These are phyloP conservation scores for Dasyprocta punctata DNA, from an alignment of 2,113 vertebrate species.

Conservation along the genomic window DNA sequence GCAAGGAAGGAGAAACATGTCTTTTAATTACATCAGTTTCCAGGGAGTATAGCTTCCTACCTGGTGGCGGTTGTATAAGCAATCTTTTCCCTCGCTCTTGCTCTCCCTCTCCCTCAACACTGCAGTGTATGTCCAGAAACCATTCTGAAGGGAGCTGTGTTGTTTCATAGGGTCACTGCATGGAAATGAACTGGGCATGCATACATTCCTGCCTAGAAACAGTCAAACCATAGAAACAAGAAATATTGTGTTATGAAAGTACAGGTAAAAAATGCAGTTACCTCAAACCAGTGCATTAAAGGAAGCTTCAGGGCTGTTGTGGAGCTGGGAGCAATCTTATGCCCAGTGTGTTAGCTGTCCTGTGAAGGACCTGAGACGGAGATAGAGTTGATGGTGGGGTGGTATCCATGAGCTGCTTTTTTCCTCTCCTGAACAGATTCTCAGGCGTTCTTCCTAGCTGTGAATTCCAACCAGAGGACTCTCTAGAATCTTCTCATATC, in stretches of 20 bases:
- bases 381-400: too few species aligned
- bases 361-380: background rate
- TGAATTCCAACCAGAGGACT: background rate
- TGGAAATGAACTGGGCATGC: background rate
- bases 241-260: background rate
- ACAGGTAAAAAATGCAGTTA: background rate
- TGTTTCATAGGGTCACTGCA: background rate
- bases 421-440: background rate
- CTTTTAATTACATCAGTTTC: background rate
- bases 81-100: fast-evolving
- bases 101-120: fast-evolving
- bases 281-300: background rate
- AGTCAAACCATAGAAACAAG: background rate
- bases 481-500: background rate
- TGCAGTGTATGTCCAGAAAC: background rate
- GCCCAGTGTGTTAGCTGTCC: background rate
- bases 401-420: background rate
- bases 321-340: background rate
- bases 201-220: background rate
- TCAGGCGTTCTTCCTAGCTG: background rate
- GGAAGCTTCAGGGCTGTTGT: too few species aligned
- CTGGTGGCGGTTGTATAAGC: background rate
- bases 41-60: background rate
- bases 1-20: background rate
- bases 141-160: background rate